Evolutionary conservation across 2,888 invertebrate genomes (phyloP), one percentile per base, ranked within the genome.

Genomic region (Polydrusus cervinus): DNA sequence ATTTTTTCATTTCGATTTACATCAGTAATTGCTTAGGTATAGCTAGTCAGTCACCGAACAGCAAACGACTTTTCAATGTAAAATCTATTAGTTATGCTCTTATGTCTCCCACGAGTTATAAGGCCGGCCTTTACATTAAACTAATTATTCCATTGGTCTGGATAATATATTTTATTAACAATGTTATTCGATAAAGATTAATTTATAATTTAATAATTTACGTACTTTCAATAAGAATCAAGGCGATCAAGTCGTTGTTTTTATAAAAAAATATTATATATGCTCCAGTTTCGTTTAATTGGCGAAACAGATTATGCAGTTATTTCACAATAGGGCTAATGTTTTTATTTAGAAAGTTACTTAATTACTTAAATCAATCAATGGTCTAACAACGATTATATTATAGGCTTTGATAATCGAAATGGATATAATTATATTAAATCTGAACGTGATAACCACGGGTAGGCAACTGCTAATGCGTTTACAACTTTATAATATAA

Each of bases 181-280:
- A 65, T 55, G 38, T 30, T 47, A 64, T 43, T 71, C 34, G 34
- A 47, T 30, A 45, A n/a, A 34, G 16, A 65, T 38, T 65, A 49
- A 53, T 51, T 55, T 34, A 20, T 53, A 47, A 55, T 66, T 69
- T 71, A 77, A 20, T 38, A 47, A 55, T 66, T 69, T 71, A 77
- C 78, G 80, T 81, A 81, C 79, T 79, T 76, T 78, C 60, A 76
- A 66, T 57, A 49, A 53, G 47, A 64, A 75, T 74, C 80, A 82
- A 82, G 82, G 82, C 78, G 71, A 81, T 71, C 82, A 20, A 76
- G 76, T 76, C 70, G 74, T 67, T 66, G 67, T 66, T 66, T 53
- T n/a, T 34, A 13, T 62, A 20, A 18, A 38, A 34, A 49, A 53
- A 47, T n/a, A n/a, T n/a, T 25, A 66, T 66, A 66, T 51, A 53